Evolutionary conservation across 2,797 vertebrate species (phyloP).

Genomic region (Manis crassicaudata): DNA sequence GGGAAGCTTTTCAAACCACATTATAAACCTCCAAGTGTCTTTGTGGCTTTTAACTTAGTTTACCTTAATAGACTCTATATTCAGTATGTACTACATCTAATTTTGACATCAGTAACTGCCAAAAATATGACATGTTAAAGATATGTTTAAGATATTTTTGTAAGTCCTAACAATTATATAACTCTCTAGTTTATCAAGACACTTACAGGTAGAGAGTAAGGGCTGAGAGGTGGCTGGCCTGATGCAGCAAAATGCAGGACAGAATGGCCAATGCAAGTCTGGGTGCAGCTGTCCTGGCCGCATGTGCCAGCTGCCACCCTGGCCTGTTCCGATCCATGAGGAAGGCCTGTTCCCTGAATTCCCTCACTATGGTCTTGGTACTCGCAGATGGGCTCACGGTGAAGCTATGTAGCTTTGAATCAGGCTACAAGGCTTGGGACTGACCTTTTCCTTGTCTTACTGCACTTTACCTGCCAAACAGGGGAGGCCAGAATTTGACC

Average conservation of each 20-base stretch:
- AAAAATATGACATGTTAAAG: too few relatives aligned
- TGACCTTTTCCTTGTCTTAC: conserved; percentile 19
- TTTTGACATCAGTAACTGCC: too few relatives aligned
- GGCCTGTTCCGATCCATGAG: background rate
- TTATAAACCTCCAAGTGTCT: background rate
- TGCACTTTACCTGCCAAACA: background rate
- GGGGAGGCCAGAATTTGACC: background rate
- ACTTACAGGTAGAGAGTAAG: background rate
- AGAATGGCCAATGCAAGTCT: background rate
- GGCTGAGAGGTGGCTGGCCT: background rate
- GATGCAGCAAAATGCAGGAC: background rate
- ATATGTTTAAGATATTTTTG: too few relatives aligned
- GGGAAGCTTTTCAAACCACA: background rate
- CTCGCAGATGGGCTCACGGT: conserved; percentile 72
- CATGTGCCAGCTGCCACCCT: background rate
- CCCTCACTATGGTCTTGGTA: background rate
- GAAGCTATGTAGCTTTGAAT: conserved; percentile 68
- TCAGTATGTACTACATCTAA: too few relatives aligned
- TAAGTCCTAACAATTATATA: too few relatives aligned
- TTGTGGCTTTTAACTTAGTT: background rate
- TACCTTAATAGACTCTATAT: too few relatives aligned
- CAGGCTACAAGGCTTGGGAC: background rate
- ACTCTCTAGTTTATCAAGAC: too few relatives aligned
- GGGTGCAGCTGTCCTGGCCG: background rate
- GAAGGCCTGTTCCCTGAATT: background rate